Base-by-base conservation (phyloP, 2,888 invertebrate species). In the Spilosoma lubricipeda region DNA sequence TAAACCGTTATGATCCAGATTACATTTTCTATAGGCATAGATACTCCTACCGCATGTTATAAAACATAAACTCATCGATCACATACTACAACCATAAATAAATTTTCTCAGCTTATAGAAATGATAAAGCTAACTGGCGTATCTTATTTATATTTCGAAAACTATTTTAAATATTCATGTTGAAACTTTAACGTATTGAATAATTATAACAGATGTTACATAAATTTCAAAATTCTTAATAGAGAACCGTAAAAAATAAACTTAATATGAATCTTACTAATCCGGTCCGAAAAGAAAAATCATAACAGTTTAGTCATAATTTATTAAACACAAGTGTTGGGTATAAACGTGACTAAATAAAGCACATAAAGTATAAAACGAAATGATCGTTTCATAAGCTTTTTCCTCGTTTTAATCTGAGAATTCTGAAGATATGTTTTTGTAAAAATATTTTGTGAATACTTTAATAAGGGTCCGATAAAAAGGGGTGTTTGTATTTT, bases 401-500 rank as follows among this genome's bases (percentile, higher is more conserved):
- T 45, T 82, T 85, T 83, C 75, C 75, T 82, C 76, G 75, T 81
- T 84, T 85, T 82, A 82, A 79, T 80, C 83, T 76, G 82, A 88
- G 85, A 84, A 88, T 15, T 30, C 63, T 63, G 18, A 63, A 63
- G 63, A 63, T 63, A 18, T 89, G 86, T 91, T 92, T 91, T 91
- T 88, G 87, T 90, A 87, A 90, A 88, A 93, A 93, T 91, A 92
- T 93, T 93, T 91, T 89, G 91, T 93, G 90, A 92, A 91, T 89
- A 85, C 89, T 91, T 89, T 87, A 90, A 92, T 90, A 87, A 83
- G 88, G 83, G 86, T 77, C 87, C 85, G 89, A 91, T 91, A 91
- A 92, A 93, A 93, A 90, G 92, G 93, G 92, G 90, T 93, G 93
- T 92, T 90, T 91, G 90, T 93, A 91, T 92, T 90, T 91, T 91